Evolutionary conservation across 2,113 vertebrate species (phyloP), one percentile per base, ranked within the genome.

Genomic region (Calidris pugnax): DNA sequence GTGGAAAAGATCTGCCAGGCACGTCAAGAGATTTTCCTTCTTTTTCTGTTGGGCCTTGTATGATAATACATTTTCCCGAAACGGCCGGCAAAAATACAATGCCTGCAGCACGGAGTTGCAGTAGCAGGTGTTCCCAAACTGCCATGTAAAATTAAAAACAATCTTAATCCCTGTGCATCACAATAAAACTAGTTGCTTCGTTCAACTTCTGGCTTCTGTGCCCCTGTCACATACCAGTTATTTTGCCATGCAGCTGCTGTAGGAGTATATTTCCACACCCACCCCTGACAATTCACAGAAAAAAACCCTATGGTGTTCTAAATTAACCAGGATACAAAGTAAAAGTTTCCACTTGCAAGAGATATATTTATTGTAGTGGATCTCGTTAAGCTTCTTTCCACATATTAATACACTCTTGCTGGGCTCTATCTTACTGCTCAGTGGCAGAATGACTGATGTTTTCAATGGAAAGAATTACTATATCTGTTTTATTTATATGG

Each of bases 91-190:
- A 98, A 99, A 99, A 95, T 99, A 99, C 74, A 99, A 79, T 1
- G 99, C 99, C 98, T 99, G 99, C 48, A 99, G 98, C 98, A 99
- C 99, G 3, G 99, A 99, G 98, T 99, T 99, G 97, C 99, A 99
- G 98, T 99, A 99, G 96, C 99, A 99, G 3, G 99, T 99, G 98
- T 99, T 99, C 87, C 99, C 99, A 92, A 99, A 99, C 99, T 99
- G 98, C 87, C 92, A 88, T 64, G 86, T 50, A 97, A 89, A 97
- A 98, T 62, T 51, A 91, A 90, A 85, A 80, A 27, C 7, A 69
- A 11, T n/a, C 66, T 96, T 73, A 75, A 33, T 60, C 64, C 43
- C 2, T 60, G 27, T 8, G 30, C 27, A 57, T 43, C 41, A 75
- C 39, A 37, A 20, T 22, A 60, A 72, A 85, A 85, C 32, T 27